Evolutionary conservation across 2,113 vertebrate genomes (phyloP), one percentile per base, ranked within the genome.

Genomic region (Hippocampus guttulatus): DNA sequence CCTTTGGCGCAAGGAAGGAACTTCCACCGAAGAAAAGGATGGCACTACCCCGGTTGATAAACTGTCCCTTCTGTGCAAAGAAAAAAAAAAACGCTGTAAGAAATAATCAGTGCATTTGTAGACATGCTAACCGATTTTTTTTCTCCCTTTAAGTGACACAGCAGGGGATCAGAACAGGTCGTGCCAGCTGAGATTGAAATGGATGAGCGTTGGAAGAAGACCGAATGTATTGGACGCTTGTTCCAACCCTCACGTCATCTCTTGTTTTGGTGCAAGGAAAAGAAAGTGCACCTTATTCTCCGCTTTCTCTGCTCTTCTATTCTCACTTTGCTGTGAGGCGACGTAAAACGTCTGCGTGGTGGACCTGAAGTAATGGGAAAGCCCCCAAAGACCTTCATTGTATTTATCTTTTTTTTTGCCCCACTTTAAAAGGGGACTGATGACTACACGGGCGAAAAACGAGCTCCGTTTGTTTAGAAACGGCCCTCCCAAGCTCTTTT

Each of bases 111-210:
- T 47, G 45, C 45, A 15, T 10, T 47, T 47, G 45, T 20, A 20
- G 49, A 51, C 18, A 21, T 20, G 18, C 49, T 51, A 51, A 21
- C 18, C 6, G 1, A 51, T 62, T 57, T 74, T 45, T 10, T n/a
- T 33, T 21, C 23, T 18, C 47, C n/a, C 23, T 16, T 27, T 68
- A 21, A 62, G n/a, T 51, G 16, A 74, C 23, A 9, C 67, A 75
- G n/a, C 14, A 9, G 38, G 64, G 68, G 3, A 64, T 55, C 8
- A 8, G 72, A 60, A 54, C 63, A 57, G 33, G 67, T 3, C 64
- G 71, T 60, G 33, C 51, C 40, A 30, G 21, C 51, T 58, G 64
- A 54, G 70, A 23, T 77, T 57, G 1, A 33, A 23, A 49, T 43
- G 10, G 33, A 38, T 16, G n/a, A 12, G 10, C 3, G 10, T 45